A percentile compares a stretch with the other conserved stretches of the same genome.
These are phyloP conservation scores for Gymnoscopelus microlampas DNA, from an alignment of 2,797 vertebrate genomes.

Conservation along the genomic window DNA sequence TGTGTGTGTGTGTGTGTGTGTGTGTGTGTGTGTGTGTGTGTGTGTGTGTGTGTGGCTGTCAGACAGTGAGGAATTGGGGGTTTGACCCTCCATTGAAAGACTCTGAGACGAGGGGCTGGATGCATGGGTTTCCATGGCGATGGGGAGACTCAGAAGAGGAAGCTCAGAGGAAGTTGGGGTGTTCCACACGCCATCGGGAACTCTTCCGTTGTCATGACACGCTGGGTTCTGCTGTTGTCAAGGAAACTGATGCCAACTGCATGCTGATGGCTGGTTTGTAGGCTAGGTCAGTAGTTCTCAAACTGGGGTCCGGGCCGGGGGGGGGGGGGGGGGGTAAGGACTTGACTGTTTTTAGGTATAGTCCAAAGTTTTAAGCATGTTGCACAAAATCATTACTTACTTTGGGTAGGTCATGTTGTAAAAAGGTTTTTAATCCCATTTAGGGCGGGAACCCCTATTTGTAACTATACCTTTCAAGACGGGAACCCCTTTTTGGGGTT, in stretches of 20 bases:
- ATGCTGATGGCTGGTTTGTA: constrained; percentile 78
- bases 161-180: constrained; percentile 84
- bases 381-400: no score
- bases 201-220: constrained; percentile 84
- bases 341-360: no score
- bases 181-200: constrained; percentile 79
- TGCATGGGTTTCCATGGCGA: constrained; percentile 87
- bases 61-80: constrained; percentile 64
- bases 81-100: constrained; percentile 66
- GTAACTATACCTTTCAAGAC: no score
- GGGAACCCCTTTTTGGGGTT: no score
- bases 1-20: constrained; percentile 18
- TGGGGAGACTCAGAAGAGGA: constrained; percentile 73
- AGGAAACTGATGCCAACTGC: constrained; percentile 84
- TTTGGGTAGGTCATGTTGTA: no score
- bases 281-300: constrained; percentile 47
- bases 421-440: no score
- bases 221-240: constrained; percentile 79
- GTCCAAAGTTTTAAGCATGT: no score
- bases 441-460: no score
- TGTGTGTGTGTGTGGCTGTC: background rate
- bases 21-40: constrained; percentile 3
- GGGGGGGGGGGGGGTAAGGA: no score
- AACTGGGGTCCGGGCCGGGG: no score
- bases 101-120: constrained; percentile 37